Percentiles rank a stretch among this genome's conserved stretches.
Conservation (phyloP, 2,888 invertebrate genomes). For the Megastigmus dorsalis region DNA sequence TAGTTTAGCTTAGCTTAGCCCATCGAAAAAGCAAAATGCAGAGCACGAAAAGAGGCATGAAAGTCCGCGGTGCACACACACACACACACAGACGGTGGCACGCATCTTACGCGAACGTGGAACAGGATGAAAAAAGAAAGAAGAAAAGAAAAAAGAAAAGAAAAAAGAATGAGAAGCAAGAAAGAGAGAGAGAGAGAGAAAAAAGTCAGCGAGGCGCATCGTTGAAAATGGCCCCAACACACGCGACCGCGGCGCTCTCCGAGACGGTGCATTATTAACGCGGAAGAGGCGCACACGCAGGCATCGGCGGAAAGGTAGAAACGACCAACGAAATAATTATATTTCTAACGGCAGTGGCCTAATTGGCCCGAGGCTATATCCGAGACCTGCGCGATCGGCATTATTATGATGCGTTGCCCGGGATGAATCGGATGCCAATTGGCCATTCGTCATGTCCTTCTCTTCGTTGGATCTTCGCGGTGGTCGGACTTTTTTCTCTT, state of each 20-base stretch:
- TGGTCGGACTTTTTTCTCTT: no score
- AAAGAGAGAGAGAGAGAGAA: not conserved
- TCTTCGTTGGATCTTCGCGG: no score
- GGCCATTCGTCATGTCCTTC: no score
- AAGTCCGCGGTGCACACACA: no score
- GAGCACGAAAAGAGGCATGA: no score
- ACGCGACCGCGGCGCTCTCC: constrained; percentile 40
- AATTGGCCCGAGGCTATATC: no score
- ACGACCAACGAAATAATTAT: constrained; percentile 25
- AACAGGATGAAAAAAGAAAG: not conserved
- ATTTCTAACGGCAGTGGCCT: not conserved
- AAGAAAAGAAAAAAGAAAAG: constrained; percentile 9
- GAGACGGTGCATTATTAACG: constrained; percentile 44
- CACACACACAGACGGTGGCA: no score
- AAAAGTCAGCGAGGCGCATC: constrained; percentile 32
- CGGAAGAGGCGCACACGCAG: constrained; percentile 35
- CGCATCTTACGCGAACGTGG: not conserved
- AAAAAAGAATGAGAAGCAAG: not conserved
- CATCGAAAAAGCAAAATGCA: no score
- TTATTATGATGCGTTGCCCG: no score
- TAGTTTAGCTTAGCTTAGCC: no score
- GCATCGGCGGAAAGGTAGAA: not conserved
- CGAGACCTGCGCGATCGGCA: not conserved
- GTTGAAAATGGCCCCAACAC: constrained; percentile 33
- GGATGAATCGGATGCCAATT: no score